Conservation (phyloP, 2,797 vertebrate species). For the Falco peregrinus region DNA sequence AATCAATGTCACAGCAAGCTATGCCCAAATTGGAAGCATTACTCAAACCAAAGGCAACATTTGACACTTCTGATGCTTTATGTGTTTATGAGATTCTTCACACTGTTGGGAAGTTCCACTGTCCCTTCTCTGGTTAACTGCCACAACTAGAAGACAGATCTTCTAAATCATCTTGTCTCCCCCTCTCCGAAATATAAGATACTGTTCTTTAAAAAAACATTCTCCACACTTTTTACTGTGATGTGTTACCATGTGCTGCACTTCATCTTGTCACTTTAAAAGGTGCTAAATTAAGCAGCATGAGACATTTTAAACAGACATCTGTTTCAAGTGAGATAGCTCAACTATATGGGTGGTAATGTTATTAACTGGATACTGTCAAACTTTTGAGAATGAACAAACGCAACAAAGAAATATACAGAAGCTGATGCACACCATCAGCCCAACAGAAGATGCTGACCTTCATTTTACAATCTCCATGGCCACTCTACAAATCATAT, state of each 20-base stretch:
- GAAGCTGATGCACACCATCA: not conserved
- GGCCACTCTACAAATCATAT: not conserved
- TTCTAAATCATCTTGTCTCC: not conserved
- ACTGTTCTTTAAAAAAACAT: not conserved
- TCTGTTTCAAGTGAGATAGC: constrained; percentile 8
- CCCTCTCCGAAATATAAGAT: not conserved
- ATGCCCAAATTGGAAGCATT: not conserved
- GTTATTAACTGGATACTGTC: not conserved
- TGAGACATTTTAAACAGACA: constrained; percentile 7
- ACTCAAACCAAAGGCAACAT: not conserved
- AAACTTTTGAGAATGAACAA: not conserved
- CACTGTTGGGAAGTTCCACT: not conserved
- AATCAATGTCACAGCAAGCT: not conserved
- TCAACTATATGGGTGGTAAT: not conserved
- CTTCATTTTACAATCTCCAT: not conserved
- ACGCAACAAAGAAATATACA: not conserved
- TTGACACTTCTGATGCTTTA: not conserved
- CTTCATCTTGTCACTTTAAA: constrained; percentile 12
- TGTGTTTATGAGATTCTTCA: not conserved
- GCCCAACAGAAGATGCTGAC: not conserved
- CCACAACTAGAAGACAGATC: not conserved
- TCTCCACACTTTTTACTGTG: not conserved
- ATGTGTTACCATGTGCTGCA: not conserved
- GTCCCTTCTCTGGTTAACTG: not conserved
- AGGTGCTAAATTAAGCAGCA: constrained; percentile 28